Evolutionary conservation across 2,888 invertebrate genomes (phyloP).

Genomic region (Caenorhabditis sp.): DNA sequence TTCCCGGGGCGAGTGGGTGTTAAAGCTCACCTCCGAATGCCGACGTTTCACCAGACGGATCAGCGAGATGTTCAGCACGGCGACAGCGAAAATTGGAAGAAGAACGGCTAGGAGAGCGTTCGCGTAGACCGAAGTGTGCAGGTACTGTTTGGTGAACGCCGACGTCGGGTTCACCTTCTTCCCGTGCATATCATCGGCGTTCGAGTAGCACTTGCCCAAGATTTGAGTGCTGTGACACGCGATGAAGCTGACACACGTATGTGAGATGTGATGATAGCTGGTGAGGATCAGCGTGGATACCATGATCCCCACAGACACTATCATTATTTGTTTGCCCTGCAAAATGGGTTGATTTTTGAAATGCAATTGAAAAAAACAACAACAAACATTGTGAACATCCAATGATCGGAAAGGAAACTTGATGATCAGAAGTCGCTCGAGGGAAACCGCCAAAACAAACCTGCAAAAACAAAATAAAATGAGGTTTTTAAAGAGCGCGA

Average conservation of each 20-base stretch:
- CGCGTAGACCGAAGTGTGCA: constrained; percentile 57
- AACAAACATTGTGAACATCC: constrained; percentile 71
- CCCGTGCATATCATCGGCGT: constrained; percentile 61
- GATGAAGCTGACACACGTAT: constrained; percentile 65
- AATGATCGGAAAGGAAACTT: constrained; percentile 76
- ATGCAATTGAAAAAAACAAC: background rate
- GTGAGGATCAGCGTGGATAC: constrained; percentile 67
- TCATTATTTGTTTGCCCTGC: constrained; percentile 67
- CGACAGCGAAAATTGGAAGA: constrained; percentile 72
- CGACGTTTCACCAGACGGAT: constrained; percentile 72
- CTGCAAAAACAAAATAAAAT: constrained; percentile 51
- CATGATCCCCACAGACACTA: constrained; percentile 66
- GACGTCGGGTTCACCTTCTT: constrained; percentile 68
- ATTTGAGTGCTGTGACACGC: constrained; percentile 71
- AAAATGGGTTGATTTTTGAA: constrained; percentile 14
- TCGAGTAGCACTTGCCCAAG: constrained; percentile 67
- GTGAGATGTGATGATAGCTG: constrained; percentile 73
- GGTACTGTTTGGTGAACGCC: constrained; percentile 58
- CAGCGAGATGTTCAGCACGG: constrained; percentile 71
- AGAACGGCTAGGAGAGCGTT: constrained; percentile 72
- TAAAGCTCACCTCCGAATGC: constrained; percentile 64
- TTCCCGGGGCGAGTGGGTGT: background rate
- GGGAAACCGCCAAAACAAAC: constrained; percentile 76
- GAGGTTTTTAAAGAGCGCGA: background rate
- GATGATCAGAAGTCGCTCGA: constrained; percentile 76